Evolutionary conservation across 1,140 invertebrate genomes (phyloP), one percentile per base, ranked within the genome.

Genomic region (Goniozus legneri): DNA sequence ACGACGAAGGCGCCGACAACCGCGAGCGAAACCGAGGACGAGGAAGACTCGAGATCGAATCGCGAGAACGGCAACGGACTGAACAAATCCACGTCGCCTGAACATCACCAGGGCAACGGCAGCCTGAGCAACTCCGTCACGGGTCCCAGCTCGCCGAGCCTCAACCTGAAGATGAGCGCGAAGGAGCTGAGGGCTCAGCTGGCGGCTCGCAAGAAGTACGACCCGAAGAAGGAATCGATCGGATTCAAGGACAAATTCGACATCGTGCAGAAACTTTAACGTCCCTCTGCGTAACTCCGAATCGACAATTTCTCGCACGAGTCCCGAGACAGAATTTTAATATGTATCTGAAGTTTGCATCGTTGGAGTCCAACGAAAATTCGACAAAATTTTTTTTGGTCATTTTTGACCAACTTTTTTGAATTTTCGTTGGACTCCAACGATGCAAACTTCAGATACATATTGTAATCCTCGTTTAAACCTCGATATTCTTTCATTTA

Each of bases 171-270:
- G 53, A 91, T 92, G 86, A 91, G 89, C 44, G 91, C 86, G 13
- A 89, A 89, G 30, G 89, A 95, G 69, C 82, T 94, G 76, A 78
- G 91, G 16, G 89, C 88, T n/a, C 84, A 88, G 52, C 73, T 94
- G 39, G 87, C 89, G 8, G 82, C 84, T 21, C 87, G 84, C 61
- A 92, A 92, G 69, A 92, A 91, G 71, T 84, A 86, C 65, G 90
- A 94, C 66, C 89, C 90, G 2, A 93, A 92, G 70, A 92, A 89
- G 69, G 87, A 91, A 57, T 82, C 84, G 16, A 85, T 95, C 71
- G 90, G 92, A 74, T 85, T 93, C 61, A 88, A 88, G 69, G 88
- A 91, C 78, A 95, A 94, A 77, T 92, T 91, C 65, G 89, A 93
- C 65, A 93, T 94, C 64, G 88, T 95, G 52, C 90, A 95, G 71